Evolutionary conservation across 2,888 invertebrate species (phyloP).

Genomic region (Pecten maximus): DNA sequence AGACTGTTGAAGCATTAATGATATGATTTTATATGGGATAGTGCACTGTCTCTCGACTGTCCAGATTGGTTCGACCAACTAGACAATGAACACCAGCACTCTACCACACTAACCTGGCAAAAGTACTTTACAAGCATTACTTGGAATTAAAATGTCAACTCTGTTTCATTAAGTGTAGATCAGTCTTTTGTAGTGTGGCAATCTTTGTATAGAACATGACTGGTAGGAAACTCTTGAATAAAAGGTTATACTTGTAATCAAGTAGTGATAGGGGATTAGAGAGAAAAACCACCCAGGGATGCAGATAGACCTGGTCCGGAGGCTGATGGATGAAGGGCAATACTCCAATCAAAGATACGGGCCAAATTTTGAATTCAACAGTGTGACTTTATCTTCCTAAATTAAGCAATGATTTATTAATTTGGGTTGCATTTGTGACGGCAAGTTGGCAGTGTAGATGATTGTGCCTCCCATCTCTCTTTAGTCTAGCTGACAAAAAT

Average conservation of each 20-base stretch:
- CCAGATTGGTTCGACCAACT: neutral
- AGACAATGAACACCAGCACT: conserved; percentile 1
- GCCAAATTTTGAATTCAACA: conserved; percentile 30
- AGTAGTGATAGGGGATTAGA: neutral
- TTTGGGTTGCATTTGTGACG: conserved; percentile 10
- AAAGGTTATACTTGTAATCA: conserved; percentile 9
- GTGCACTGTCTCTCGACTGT: neutral
- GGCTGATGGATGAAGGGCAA: neutral
- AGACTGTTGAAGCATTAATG: conserved; percentile 32
- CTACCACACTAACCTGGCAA: neutral
- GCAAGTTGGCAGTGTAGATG: neutral
- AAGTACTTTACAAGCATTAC: conserved; percentile 1
- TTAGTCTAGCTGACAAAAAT: neutral
- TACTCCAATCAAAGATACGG: conserved; percentile 25
- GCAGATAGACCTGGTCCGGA: conserved; percentile 18
- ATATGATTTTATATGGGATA: neutral
- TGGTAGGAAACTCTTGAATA: neutral
- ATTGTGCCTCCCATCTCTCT: neutral
- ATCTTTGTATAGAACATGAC: conserved; percentile 23
- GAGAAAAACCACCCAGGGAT: neutral
- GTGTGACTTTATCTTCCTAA: conserved; percentile 17
- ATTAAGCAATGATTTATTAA: conserved; percentile 33
- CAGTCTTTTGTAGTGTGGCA: conserved; percentile 22
- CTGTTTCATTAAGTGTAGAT: conserved; percentile 21
- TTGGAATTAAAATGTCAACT: conserved; percentile 21